Percentiles rank a stretch among this genome's conserved stretches.
phyloP scores from a whole-genome alignment of 2,888 invertebrate genomes.

The Masnerella sp. region DNA sequence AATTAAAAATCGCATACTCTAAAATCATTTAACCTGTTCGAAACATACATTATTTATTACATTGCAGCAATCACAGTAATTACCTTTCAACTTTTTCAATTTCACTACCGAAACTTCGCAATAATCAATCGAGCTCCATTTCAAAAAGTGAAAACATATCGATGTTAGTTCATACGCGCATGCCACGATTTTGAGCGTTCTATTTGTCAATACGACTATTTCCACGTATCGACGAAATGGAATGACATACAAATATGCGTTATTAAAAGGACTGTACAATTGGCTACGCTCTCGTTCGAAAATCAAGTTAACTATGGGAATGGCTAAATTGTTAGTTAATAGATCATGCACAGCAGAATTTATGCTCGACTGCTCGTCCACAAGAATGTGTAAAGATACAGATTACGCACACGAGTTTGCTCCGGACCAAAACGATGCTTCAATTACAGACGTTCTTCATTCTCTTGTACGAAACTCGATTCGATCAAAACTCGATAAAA shows the following conservation, averaged over 20 bases:
- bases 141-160: no score
- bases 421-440: constrained; percentile 31
- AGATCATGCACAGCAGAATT: constrained; percentile 30
- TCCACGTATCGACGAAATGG: background rate
- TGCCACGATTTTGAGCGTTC: background rate
- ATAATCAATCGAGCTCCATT: no score
- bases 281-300: constrained; percentile 28
- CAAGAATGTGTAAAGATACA: constrained; percentile 33
- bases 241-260: constrained; percentile 10
- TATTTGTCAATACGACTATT: background rate
- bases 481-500: constrained; percentile 30
- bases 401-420: constrained; percentile 32
- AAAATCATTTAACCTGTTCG: no score
- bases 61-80: no score
- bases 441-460: constrained; percentile 42
- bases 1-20: no score
- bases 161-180: no score
- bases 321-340: constrained; percentile 43
- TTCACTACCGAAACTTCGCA: no score
- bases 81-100: no score
- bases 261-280: constrained; percentile 17
- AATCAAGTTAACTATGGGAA: constrained; percentile 34
- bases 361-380: constrained; percentile 31
- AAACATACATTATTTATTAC: no score
- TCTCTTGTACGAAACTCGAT: constrained; percentile 35